Percentiles rank a stretch among this genome's conserved stretches.
Evolutionary conservation across 30 jellyfish, hydroid and myxozoan species (phyloP).

Genomic region (Hydractinia symbiolongicarpus): DNA sequence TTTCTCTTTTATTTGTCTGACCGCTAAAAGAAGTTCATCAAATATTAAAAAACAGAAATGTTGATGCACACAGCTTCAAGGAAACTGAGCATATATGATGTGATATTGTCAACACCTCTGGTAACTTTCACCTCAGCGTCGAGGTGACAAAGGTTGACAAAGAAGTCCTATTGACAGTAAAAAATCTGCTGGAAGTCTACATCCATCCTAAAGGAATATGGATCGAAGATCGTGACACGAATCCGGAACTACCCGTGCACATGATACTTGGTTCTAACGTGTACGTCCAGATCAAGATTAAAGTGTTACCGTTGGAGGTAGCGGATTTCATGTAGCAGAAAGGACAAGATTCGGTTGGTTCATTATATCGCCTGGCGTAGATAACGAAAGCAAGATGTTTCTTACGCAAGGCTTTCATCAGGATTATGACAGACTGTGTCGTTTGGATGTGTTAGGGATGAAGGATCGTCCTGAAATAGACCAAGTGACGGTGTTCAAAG

Average conservation of each 20-base stretch:
- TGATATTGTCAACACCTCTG: constrained; percentile 25
- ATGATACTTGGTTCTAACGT: constrained; percentile 42
- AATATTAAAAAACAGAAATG: constrained; percentile 39
- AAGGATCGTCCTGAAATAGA: constrained; percentile 59
- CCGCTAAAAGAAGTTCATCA: no score
- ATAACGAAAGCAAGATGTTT: constrained; percentile 26
- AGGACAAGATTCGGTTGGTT: constrained; percentile 68
- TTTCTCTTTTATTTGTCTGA: no score
- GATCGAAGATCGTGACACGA: constrained; percentile 38
- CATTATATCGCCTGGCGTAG: constrained; percentile 55
- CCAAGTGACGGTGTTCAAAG: constrained; percentile 38
- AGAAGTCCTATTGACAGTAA: constrained; percentile 34
- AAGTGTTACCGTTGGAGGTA: constrained; percentile 32
- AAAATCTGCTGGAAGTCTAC: constrained; percentile 33
- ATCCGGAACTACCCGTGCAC: constrained; percentile 33
- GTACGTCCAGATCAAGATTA: constrained; percentile 36
- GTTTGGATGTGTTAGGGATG: constrained; percentile 57
- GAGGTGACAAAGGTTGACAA: constrained; percentile 46
- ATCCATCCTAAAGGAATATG: constrained; percentile 50
- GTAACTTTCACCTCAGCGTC: constrained; percentile 24
- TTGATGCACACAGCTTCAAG: constrained; percentile 36
- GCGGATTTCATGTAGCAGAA: constrained; percentile 68
- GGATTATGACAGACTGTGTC: constrained; percentile 54
- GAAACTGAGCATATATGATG: constrained; percentile 33
- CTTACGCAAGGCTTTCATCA: constrained; percentile 35